A percentile compares a stretch with the other conserved stretches of the same genome.
Conservation (phyloP, 1,140 invertebrate genomes). For the Oryzaephilus surinamensis region DNA sequence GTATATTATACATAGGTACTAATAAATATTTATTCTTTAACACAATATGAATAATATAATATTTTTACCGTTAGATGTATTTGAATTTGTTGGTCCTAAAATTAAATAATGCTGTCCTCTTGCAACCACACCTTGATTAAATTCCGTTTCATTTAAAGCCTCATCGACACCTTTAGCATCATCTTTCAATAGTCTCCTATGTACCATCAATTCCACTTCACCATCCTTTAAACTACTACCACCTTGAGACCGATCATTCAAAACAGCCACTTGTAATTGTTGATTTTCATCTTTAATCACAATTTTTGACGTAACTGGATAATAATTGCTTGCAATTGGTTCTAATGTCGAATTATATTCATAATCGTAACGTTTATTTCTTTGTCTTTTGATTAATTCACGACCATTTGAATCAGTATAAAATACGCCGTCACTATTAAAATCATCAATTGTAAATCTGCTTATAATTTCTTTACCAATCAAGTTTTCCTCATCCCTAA, state of each 20-base stretch:
- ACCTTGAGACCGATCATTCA: conserved; percentile 4
- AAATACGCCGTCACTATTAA: conserved; percentile 53
- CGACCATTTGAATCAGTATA: conserved; percentile 93
- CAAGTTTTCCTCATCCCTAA: neutral
- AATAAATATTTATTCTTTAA: no score
- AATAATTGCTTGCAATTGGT: conserved; percentile 77
- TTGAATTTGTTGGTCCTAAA: conserved; percentile 4
- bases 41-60: no score
- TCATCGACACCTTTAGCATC: conserved; percentile 89
- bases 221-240: conserved; percentile 5
- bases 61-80: no score
- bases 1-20: no score
- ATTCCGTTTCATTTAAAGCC: conserved; percentile 77
- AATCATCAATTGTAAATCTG: conserved; percentile 52
- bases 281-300: conserved; percentile 47
- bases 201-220: conserved; percentile 45
- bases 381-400: conserved; percentile 62
- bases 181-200: conserved; percentile 73
- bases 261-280: conserved; percentile 30
- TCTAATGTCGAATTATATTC: conserved; percentile 57
- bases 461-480: conserved; percentile 74
- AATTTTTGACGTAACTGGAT: conserved; percentile 81
- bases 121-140: conserved; percentile 63
- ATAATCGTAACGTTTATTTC: conserved; percentile 37
- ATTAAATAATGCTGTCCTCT: conserved; percentile 58